Conservation (phyloP, 2,888 invertebrate genomes). For the Callosobruchus maculatus region DNA sequence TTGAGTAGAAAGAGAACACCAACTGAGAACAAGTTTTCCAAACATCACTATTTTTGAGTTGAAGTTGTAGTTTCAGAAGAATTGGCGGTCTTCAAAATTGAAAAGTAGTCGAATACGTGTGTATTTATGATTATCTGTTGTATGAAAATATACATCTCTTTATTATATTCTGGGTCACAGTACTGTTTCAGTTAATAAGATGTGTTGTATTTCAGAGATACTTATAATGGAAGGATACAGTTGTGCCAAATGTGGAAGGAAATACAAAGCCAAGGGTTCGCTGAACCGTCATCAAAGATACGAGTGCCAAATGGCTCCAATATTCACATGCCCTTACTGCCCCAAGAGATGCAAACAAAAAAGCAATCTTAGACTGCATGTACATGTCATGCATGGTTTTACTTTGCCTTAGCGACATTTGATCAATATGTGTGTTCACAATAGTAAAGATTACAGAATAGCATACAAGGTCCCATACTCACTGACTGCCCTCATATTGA, state of each 20-base stretch:
- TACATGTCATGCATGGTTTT: neutral
- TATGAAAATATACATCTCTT: neutral
- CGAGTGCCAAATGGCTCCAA: slow-evolving; percentile 43
- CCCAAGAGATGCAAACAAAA: slow-evolving; percentile 48
- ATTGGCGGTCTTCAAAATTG: too few relatives aligned
- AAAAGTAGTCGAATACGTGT: too few relatives aligned
- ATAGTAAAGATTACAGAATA: too few relatives aligned
- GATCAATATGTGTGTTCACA: too few relatives aligned
- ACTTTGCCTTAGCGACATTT: neutral
- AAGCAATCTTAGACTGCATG: slow-evolving; percentile 51
- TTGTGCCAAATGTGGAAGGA: neutral
- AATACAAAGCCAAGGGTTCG: slow-evolving; percentile 30
- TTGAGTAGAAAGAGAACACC: too few relatives aligned
- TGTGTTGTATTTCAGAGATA: neutral
- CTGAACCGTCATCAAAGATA: slow-evolving; percentile 39
- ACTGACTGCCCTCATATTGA: too few relatives aligned
- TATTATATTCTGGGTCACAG: neutral
- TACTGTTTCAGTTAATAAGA: neutral
- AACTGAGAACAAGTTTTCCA: too few relatives aligned
- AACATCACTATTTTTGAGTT: too few relatives aligned
- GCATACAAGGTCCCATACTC: too few relatives aligned
- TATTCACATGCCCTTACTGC: slow-evolving; percentile 52
- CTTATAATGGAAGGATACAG: neutral
- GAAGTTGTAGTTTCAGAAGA: too few relatives aligned
- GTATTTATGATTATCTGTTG: neutral